phyloP scores from a whole-genome alignment of 2,113 vertebrate species.

The Pterocles burchelli region DNA sequence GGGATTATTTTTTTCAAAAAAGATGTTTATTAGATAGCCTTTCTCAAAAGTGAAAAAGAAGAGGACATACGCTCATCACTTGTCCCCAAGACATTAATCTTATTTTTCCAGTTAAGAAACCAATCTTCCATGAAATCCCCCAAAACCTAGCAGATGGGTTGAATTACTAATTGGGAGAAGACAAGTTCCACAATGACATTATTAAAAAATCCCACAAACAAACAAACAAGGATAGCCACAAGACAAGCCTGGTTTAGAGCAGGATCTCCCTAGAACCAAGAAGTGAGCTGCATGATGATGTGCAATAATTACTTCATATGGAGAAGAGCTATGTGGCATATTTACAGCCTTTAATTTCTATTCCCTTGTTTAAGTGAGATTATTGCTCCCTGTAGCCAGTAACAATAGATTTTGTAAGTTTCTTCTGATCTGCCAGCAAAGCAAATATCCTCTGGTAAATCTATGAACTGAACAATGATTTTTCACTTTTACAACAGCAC shows the following conservation, averaged over 20 bases:
- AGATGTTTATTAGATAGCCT: background rate
- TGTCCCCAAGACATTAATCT: background rate
- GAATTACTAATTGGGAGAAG: background rate
- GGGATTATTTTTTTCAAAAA: background rate
- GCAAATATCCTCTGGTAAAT: constrained; percentile 32
- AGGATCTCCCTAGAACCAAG: background rate
- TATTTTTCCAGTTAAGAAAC: background rate
- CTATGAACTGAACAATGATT: constrained; percentile 19
- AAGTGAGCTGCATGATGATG: background rate
- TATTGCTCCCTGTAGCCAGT: background rate
- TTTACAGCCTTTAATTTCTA: constrained; percentile 5
- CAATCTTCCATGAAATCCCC: background rate
- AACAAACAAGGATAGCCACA: background rate
- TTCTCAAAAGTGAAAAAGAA: background rate
- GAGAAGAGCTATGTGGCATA: background rate
- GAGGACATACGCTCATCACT: background rate
- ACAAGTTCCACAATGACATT: background rate
- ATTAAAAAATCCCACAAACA: background rate
- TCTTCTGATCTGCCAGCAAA: constrained; percentile 10
- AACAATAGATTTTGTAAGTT: constrained; percentile 9
- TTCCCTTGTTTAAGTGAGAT: constrained; percentile 25
- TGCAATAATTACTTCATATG: background rate
- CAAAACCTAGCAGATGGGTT: background rate
- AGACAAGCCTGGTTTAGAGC: background rate
- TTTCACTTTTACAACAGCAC: constrained; percentile 33